These are phyloP conservation scores for Myotis planiceps DNA, from an alignment of 2,797 vertebrate species.

Conservation along the genomic window DNA sequence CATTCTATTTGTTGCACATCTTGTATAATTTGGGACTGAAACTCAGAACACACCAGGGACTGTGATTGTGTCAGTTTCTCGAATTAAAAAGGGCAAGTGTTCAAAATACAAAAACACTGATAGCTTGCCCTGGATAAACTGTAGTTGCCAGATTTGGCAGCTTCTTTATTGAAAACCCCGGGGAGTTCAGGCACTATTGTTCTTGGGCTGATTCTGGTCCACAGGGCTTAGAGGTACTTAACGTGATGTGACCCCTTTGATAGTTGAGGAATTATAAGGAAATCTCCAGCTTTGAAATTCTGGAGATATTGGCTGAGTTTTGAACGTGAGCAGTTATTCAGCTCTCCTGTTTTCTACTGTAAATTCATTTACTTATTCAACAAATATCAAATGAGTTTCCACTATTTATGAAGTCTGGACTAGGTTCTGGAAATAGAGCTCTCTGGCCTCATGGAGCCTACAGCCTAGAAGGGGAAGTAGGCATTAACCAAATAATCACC, in stretches of 20 bases:
- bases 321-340: background rate
- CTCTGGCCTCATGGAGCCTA: background rate
- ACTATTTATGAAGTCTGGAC: background rate
- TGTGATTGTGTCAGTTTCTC: constrained; percentile 61
- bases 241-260: constrained; percentile 32
- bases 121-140: constrained; percentile 54
- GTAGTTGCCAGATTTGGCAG: constrained; percentile 33
- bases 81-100: constrained; percentile 64
- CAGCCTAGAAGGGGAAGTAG: background rate
- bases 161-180: background rate
- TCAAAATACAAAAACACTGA: constrained; percentile 46
- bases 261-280: constrained; percentile 62
- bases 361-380: constrained; percentile 33
- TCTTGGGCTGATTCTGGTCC: constrained; percentile 35
- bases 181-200: constrained; percentile 28
- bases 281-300: constrained; percentile 10
- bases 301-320: background rate
- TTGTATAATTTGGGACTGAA: constrained; percentile 45
- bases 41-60: constrained; percentile 59
- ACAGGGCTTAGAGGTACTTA: constrained; percentile 30
- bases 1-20: constrained; percentile 4
- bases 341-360: background rate
- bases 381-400: constrained; percentile 12
- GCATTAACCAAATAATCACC: background rate
- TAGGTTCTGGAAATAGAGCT: background rate